These are phyloP conservation scores for Alcedo atthis DNA, from an alignment of 2,797 vertebrate species.

Conservation along the genomic window DNA sequence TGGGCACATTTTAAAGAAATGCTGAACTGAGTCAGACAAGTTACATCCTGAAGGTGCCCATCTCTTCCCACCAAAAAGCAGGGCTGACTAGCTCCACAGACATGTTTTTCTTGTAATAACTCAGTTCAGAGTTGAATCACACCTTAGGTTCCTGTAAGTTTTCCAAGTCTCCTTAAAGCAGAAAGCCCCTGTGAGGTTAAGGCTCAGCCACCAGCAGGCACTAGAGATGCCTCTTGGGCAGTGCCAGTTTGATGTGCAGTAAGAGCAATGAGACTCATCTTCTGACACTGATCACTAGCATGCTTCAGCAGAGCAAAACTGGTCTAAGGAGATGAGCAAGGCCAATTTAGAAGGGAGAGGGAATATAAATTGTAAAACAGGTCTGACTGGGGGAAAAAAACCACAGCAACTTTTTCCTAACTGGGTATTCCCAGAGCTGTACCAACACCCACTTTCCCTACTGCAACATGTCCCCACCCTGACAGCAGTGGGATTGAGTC, in stretches of 20 bases:
- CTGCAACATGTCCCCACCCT: neutral
- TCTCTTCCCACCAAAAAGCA: neutral
- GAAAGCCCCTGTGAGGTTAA: neutral
- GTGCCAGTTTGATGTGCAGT: neutral
- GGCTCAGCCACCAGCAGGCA: neutral
- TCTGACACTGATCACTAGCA: neutral
- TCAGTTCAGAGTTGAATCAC: neutral
- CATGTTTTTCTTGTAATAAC: neutral
- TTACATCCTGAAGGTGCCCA: neutral
- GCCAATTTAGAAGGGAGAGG: neutral
- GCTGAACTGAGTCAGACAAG: neutral
- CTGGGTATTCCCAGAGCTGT: neutral
- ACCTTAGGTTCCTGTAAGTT: neutral
- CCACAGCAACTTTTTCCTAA: neutral
- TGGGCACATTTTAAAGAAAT: neutral
- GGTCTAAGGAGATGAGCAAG: neutral
- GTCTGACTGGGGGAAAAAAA: neutral
- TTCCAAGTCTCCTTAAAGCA: neutral
- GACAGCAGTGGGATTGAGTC: accelerated
- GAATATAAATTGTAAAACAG: neutral
- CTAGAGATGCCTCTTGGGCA: neutral
- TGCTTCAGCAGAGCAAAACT: neutral
- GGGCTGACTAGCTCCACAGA: neutral
- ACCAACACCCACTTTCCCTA: neutral
- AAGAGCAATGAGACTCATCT: too few species aligned